A percentile compares a stretch with the other conserved stretches of the same genome.
phyloP scores from a whole-genome alignment of 2,888 invertebrate species.

The Hypselothyrea guttata region DNA sequence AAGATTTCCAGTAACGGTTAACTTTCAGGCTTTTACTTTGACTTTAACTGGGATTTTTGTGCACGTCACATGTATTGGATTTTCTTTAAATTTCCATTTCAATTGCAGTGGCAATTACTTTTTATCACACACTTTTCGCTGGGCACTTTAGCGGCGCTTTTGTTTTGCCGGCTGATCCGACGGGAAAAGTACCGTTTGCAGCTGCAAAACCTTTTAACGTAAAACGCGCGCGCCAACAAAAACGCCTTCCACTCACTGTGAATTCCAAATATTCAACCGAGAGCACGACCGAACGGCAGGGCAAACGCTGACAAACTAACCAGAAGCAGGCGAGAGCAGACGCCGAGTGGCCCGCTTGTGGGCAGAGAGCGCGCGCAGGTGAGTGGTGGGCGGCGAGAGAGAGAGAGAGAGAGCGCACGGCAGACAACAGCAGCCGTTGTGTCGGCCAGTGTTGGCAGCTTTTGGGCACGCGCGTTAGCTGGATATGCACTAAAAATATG shows the following conservation, averaged over 20 bases:
- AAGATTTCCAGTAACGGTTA: conserved; percentile 4
- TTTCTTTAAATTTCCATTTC: conserved; percentile 25
- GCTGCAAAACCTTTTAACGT: conserved; percentile 30
- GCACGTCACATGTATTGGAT: conserved; percentile 31
- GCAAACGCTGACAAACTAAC: conserved; percentile 67
- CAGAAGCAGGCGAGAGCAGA: conserved; percentile 5
- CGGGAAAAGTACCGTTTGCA: conserved; percentile 45
- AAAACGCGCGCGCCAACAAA: conserved; percentile 48
- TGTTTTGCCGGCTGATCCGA: conserved; percentile 47
- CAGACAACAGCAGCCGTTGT: conserved; percentile 32
- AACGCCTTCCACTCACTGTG: conserved; percentile 12
- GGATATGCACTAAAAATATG: conserved; percentile 63
- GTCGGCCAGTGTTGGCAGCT: conserved; percentile 53
- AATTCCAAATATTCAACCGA: conserved; percentile 43
- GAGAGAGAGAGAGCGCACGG: conserved; percentile 29
- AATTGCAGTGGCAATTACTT: conserved; percentile 24
- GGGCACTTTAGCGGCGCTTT: conserved; percentile 25
- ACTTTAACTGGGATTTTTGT: conserved; percentile 16
- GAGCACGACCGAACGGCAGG: conserved; percentile 63
- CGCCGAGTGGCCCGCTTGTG: background rate
- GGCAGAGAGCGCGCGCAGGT: no score
- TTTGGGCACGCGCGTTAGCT: conserved; percentile 39
- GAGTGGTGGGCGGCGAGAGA: conserved; percentile 22
- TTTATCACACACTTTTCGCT: conserved; percentile 2
- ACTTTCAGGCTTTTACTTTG: conserved; percentile 3